Evolutionary conservation across 2,797 vertebrate species (phyloP).

Genomic region (Hypotaenidia philippensis): DNA sequence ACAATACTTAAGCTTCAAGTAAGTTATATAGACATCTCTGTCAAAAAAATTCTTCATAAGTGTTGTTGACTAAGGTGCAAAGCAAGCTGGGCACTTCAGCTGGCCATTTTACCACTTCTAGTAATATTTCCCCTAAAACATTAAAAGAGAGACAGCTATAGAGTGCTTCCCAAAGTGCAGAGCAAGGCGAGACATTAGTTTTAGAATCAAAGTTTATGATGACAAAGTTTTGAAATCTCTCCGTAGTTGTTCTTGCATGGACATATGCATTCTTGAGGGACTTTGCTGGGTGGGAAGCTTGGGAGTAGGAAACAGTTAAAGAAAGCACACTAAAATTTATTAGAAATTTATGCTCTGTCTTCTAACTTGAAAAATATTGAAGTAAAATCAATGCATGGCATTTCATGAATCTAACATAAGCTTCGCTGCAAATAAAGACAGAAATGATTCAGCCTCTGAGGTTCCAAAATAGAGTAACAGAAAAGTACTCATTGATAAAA

Average conservation of each 20-base stretch:
- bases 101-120: not conserved
- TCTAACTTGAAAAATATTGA: not conserved
- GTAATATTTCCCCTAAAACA: not conserved
- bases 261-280: not conserved
- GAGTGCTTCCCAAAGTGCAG: not conserved
- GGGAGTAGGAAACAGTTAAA: not conserved
- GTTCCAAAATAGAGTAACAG: not conserved
- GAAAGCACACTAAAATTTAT: not conserved
- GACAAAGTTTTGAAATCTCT: not conserved
- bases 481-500: not conserved
- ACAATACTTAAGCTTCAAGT: not conserved
- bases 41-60: not conserved
- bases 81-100: not conserved
- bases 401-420: not conserved
- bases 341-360: not conserved
- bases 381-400: fast-evolving
- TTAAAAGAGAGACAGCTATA: not conserved
- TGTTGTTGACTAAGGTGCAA: not conserved
- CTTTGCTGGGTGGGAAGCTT: not conserved
- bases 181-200: not conserved
- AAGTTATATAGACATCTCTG: not conserved
- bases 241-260: not conserved
- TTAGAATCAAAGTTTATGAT: not conserved
- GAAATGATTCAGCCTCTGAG: not conserved
- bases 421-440: not conserved